phyloP scores from a whole-genome alignment of 2,888 invertebrate genomes.

The Molanna angustata region DNA sequence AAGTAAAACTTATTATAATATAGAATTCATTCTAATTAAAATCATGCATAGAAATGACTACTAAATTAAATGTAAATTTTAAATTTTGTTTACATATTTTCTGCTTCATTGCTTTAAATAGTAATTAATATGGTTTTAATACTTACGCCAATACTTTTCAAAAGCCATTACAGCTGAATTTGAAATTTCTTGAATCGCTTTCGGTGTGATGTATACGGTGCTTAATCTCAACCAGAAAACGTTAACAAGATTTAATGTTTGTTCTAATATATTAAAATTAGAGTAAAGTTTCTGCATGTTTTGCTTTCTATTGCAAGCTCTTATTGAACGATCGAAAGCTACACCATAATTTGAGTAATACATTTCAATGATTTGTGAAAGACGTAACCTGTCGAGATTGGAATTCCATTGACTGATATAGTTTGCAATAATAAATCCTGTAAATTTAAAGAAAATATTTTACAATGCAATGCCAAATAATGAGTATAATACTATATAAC shows the following conservation, averaged over 20 bases:
- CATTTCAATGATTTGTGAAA: constrained; percentile 66
- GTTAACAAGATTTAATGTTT: constrained; percentile 48
- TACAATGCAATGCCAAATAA: not conserved
- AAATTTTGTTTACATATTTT: no score
- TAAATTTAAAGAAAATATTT: not conserved
- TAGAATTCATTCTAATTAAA: no score
- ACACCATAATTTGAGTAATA: constrained; percentile 64
- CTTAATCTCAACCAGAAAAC: constrained; percentile 47
- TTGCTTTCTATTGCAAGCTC: constrained; percentile 56
- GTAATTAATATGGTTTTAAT: no score
- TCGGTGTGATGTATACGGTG: constrained; percentile 45
- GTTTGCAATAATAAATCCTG: constrained; percentile 57
- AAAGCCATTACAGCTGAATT: constrained; percentile 51
- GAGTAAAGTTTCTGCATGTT: constrained; percentile 47
- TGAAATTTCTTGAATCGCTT: constrained; percentile 50
- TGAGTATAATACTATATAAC: not conserved
- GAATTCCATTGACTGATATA: constrained; percentile 53
- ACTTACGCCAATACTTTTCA: constrained; percentile 53
- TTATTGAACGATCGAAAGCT: constrained; percentile 54
- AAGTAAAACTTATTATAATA: no score
- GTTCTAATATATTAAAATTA: constrained; percentile 43
- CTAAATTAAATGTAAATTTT: no score
- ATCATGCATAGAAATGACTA: no score
- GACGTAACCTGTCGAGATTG: constrained; percentile 49
- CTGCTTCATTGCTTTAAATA: no score